Evolutionary conservation across 2,113 vertebrate genomes (phyloP).

Genomic region (Perca flavescens): DNA sequence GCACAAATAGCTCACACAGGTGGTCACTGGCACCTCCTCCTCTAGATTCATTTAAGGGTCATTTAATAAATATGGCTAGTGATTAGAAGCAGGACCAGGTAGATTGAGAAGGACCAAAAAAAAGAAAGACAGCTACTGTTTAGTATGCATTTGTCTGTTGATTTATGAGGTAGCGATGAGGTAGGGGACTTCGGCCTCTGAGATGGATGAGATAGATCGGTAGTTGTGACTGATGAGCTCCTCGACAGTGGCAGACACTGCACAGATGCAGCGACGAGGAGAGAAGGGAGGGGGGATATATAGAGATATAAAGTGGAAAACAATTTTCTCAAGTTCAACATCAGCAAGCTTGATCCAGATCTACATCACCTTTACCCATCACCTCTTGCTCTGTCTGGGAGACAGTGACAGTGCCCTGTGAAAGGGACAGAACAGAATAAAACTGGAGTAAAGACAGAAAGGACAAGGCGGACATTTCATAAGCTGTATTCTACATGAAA

Average conservation of each 20-base stretch:
- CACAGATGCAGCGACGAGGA: slow-evolving; percentile 31
- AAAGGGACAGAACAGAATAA: not conserved
- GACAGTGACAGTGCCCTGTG: slow-evolving; percentile 15
- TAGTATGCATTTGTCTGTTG: slow-evolving; percentile 52
- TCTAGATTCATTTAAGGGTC: slow-evolving; percentile 8
- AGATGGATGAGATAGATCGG: slow-evolving; percentile 64
- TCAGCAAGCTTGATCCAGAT: slow-evolving; percentile 37
- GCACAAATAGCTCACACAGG: slow-evolving; percentile 22
- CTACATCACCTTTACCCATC: not conserved
- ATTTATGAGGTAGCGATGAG: slow-evolving; percentile 62
- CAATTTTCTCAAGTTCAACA: slow-evolving; percentile 15
- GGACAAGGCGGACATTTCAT: not conserved
- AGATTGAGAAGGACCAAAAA: not conserved
- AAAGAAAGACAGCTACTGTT: slow-evolving; percentile 41
- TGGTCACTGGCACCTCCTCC: slow-evolving; percentile 8
- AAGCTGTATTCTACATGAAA: not conserved
- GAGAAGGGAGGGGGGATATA: not conserved
- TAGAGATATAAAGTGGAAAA: slow-evolving; percentile 18
- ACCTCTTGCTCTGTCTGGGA: not conserved
- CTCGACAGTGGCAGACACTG: slow-evolving; percentile 34
- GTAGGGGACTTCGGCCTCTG: slow-evolving; percentile 42
- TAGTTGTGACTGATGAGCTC: slow-evolving; percentile 66
- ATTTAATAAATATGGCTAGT: not conserved
- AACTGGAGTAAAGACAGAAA: not conserved
- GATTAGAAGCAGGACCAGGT: not conserved